Evolutionary conservation across 2,113 vertebrate species (phyloP).

Genomic region (Ranitomeya variabilis): DNA sequence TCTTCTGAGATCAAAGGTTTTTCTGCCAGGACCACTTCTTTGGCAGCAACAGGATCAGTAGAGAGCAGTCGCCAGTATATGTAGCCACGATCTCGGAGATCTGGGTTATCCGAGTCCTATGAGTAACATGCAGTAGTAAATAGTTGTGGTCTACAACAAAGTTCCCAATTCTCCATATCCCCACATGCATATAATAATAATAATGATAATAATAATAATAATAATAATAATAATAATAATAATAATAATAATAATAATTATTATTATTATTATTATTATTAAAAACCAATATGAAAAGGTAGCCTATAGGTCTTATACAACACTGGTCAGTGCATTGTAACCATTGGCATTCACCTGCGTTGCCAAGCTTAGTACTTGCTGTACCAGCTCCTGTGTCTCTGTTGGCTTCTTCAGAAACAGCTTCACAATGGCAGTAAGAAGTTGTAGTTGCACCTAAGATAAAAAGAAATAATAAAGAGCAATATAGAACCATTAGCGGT

Average conservation of each 20-base stretch:
- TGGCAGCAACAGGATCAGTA: constrained; percentile 94
- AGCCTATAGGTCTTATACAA: background rate
- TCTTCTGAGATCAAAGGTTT: constrained; percentile 97
- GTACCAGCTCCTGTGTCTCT: constrained; percentile 95
- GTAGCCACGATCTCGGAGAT: constrained; percentile 93
- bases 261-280: no score
- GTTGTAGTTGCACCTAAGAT: constrained; percentile 89
- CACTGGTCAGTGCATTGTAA: background rate
- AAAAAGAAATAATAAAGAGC: background rate
- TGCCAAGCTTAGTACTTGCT: constrained; percentile 95
- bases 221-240: background rate
- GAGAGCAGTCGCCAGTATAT: constrained; percentile 99
- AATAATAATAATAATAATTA: background rate
- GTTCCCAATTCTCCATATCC: background rate
- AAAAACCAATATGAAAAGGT: background rate
- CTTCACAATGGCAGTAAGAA: constrained; percentile 95
- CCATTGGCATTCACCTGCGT: constrained; percentile 83
- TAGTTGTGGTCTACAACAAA: background rate
- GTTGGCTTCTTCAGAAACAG: constrained; percentile 98
- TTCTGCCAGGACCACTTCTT: constrained; percentile 96
- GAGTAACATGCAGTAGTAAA: background rate
- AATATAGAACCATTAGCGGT: background rate
- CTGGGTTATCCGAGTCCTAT: constrained; percentile 96
- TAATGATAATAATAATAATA: no score
- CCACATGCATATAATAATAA: background rate